Conservation (phyloP, 2,113 vertebrate genomes). For the Anhinga anhinga region DNA sequence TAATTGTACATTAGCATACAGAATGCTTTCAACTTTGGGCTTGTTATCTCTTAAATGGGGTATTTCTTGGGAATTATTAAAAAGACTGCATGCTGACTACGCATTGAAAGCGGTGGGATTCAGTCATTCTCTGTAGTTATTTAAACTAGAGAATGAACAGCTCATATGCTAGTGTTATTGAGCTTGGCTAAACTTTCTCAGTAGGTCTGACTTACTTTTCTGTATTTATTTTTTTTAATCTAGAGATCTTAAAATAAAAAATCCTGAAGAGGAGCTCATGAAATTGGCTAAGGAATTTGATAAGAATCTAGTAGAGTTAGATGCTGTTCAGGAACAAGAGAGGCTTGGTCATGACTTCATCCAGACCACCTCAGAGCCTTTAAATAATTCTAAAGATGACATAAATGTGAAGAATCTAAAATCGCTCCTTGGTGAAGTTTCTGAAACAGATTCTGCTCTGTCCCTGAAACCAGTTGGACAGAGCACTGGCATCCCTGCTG, state of each 20-base stretch:
- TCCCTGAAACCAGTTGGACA: slow-evolving; percentile 39
- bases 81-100: background rate
- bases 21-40: background rate
- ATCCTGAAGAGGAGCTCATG: slow-evolving; percentile 86
- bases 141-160: background rate
- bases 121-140: background rate
- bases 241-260: slow-evolving; percentile 73
- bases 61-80: background rate
- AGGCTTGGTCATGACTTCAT: slow-evolving; percentile 32
- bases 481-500: slow-evolving; percentile 6
- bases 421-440: background rate
- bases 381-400: slow-evolving; percentile 3
- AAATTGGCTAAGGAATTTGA: slow-evolving; percentile 91
- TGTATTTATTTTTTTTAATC: background rate
- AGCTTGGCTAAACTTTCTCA: background rate
- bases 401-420: background rate
- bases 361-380: slow-evolving; percentile 20
- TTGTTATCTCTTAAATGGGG: background rate
- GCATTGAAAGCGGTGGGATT: background rate
- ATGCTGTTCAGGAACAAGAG: slow-evolving; percentile 73
- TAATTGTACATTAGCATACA: background rate
- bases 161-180: background rate
- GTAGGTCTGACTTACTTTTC: background rate
- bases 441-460: background rate
- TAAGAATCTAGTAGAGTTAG: slow-evolving; percentile 84